Evolutionary conservation across 1,140 invertebrate species (phyloP), one percentile per base, ranked within the genome.

Genomic region (Sarcophaga bullata): DNA sequence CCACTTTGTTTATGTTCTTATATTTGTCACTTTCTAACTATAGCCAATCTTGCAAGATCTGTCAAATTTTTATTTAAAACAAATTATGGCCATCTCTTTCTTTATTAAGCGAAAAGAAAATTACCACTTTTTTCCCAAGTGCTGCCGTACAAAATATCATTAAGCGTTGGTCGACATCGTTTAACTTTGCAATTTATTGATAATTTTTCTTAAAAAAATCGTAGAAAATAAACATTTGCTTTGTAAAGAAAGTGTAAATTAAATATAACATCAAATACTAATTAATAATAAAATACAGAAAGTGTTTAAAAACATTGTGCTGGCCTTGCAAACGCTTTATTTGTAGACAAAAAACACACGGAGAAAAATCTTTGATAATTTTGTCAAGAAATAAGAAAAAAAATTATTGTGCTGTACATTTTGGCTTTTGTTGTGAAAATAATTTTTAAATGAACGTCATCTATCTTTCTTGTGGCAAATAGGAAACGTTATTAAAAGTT

Each of bases 81-180:
- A 58, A n/a, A 7, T n/a, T 37, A 37, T 25, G 8, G n/a, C 19
- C 10, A 10, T 68, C 62, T 68, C 17, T 68, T 68, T 68, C 62
- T 25, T 68, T 13, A 7, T 8, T 17, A 19, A 9, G 7, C 10
- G 10, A 17, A 48, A 46, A 17, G 73, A 76, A 76, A 76, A 76
- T 76, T 76, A 48, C 49, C 49, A 48, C 46, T 76, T 76, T 50
- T 37, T 68, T 68, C 17, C 62, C 62, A 68, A 68, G 62, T 68
- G 62, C 62, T 68, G 62, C 62, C 58, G 54, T 68, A 68, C 58
- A 58, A 82, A 82, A 82, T 82, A 75, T 82, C 82, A 82, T 82
- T 72, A 75, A 83, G 72, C 82, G 82, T 83, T 82, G 58, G 54
- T 83, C 48, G 80, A 80, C 80, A 52, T 78, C 48, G 13, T n/a